A percentile compares a stretch with the other conserved stretches of the same genome.
phyloP scores from a whole-genome alignment of 2,113 vertebrate genomes.

The Carollia perspicillata region DNA sequence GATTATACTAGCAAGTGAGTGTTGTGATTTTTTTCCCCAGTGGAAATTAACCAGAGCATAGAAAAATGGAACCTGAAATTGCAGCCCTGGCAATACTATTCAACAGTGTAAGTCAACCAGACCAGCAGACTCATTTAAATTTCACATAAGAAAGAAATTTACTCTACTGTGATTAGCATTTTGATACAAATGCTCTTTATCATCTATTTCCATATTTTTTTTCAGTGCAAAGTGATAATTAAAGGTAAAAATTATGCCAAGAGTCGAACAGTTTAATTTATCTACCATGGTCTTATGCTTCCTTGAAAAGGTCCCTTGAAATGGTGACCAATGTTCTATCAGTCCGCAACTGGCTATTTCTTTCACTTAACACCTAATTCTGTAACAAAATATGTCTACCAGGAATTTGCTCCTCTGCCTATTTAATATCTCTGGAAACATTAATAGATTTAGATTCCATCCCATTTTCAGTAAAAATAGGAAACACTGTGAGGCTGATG shows the following conservation, averaged over 20 bases:
- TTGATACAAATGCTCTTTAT: not conserved
- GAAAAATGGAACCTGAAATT: not conserved
- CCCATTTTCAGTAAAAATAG: slow-evolving; percentile 8
- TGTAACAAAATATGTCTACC: not conserved
- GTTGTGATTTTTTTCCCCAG: not conserved
- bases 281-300: not conserved
- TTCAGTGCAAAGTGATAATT: not conserved
- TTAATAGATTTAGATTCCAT: not conserved
- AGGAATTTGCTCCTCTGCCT: not conserved
- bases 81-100: not conserved
- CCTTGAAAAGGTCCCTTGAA: not conserved
- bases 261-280: not conserved
- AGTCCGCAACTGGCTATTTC: not conserved
- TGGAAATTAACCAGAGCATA: not conserved
- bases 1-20: not conserved
- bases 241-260: not conserved
- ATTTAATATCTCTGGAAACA: not conserved
- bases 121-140: not conserved
- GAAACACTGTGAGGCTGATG: not conserved
- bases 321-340: not conserved
- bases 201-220: not conserved
- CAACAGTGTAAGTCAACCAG: not conserved
- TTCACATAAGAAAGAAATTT: not conserved
- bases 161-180: not conserved
- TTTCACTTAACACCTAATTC: slow-evolving; percentile 7